Evolutionary conservation across 1,140 invertebrate species (phyloP), one percentile per base, ranked within the genome.

Genomic region (Zaprionus ornatus): DNA sequence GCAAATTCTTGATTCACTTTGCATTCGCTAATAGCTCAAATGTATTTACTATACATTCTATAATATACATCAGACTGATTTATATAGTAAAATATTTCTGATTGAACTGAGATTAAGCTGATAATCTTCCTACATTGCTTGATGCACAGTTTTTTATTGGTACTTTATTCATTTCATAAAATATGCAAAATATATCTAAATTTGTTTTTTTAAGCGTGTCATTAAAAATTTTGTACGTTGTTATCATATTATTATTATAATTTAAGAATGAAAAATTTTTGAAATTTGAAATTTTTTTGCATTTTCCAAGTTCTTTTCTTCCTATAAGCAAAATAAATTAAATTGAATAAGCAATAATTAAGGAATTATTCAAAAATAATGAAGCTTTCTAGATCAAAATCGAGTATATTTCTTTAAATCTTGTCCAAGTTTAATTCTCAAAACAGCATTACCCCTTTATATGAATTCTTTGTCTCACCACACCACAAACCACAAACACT

Each of bases 401-500:
- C 40, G 2, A 17, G 2, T 17, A 45, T 32, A 9, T 45, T 1
- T 9, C 15, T 45, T 17, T 0, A 3, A 45, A 32, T 10, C 3
- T 32, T 32, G 3, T 9, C 29, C 29, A 32, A 10, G 9, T 32
- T 2, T 3, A 32, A 10, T 32, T 32, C 29, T 23, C 10, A 3
- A 21, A 23, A 50, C 10, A 50, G 19, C 45, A 13, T 50, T 23
- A 13, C 45, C 45, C 45, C 5, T 50, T 23, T 50, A 21, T n/a
- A 17, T 10, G 29, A 10, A 32, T 32, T 32, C 12, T 50, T 50
- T 50, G 19, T 9, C 29, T 32, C 29, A 32, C 45, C 42, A 48
- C 42, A 48, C 42, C 45, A 50, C 19, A 23, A 50, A 50, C 45
- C 40, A 61, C 23, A 61, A 42, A 61, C 52, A 56, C 63, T 55